A percentile compares a stretch with the other conserved stretches of the same genome.
Conservation (phyloP, 1,140 invertebrate species). For the Drosophila lowei region DNA sequence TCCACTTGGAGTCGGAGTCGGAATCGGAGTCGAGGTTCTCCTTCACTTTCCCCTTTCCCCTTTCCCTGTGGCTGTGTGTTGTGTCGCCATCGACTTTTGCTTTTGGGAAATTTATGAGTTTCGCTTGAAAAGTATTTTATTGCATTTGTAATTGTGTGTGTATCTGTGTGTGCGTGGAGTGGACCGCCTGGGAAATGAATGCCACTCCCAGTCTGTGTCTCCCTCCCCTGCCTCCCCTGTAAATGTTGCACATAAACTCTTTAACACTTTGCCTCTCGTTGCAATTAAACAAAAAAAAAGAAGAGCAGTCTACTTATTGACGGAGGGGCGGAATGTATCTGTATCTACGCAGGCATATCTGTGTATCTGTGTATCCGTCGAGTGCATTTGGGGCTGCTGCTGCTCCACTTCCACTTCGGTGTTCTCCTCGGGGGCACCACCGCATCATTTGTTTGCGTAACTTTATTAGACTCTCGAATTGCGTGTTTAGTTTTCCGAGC, state of each 20-base stretch:
- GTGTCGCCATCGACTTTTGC: conserved; percentile 68
- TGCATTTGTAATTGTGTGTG: conserved; percentile 80
- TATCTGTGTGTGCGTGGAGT: conserved; percentile 21
- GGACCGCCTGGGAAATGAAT: conserved; percentile 70
- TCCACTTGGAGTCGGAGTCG: conserved; percentile 12
- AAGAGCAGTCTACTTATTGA: conserved; percentile 70
- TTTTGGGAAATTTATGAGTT: conserved; percentile 82
- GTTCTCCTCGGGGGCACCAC: conserved; percentile 56
- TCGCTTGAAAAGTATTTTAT: conserved; percentile 83
- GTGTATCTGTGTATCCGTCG: conserved; percentile 59
- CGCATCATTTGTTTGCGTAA: conserved; percentile 82
- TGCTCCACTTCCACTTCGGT: conserved; percentile 75
- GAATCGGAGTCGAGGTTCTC: conserved; percentile 9
- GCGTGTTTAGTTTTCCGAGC: conserved; percentile 77
- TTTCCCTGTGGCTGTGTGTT: conserved; percentile 1
- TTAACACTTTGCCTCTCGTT: conserved; percentile 80
- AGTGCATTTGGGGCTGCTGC: conserved; percentile 56
- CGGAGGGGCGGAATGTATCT: conserved; percentile 62
- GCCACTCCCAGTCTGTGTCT: conserved; percentile 22
- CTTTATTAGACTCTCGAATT: conserved; percentile 82
- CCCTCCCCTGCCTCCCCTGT: conserved; percentile 22
- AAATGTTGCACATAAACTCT: conserved; percentile 83
- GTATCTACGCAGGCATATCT: conserved; percentile 43
- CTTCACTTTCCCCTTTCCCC: conserved; percentile 38
- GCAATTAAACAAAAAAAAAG: conserved; percentile 69